Conservation (phyloP, 1,140 invertebrate genomes). For the Chironomus striatipennis region DNA sequence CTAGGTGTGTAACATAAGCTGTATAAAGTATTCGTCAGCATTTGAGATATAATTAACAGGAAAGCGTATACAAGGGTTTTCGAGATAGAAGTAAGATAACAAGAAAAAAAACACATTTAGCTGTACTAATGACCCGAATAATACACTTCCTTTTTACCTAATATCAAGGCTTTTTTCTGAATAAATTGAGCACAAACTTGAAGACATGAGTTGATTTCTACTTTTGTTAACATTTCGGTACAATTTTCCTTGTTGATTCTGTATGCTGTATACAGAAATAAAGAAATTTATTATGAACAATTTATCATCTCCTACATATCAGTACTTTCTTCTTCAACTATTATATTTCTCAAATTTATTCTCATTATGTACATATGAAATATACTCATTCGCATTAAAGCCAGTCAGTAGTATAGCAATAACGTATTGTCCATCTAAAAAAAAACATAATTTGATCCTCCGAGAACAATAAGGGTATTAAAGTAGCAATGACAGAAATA, state of each 20-base stretch:
- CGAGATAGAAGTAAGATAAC: no score
- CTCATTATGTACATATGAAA: background rate
- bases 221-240: background rate
- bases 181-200: background rate
- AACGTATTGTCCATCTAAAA: background rate
- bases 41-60: no score
- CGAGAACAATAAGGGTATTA: background rate
- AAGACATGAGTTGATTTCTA: background rate
- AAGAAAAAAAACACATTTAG: no score
- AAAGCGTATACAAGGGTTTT: no score
- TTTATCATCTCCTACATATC: no score
- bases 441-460: background rate
- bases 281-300: no score
- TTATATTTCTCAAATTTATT: no score
- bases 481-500: background rate
- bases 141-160: background rate
- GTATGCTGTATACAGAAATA: no score
- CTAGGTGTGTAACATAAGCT: background rate
- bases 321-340: no score
- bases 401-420: background rate
- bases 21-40: no score
- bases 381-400: background rate
- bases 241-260: background rate
- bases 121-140: background rate
- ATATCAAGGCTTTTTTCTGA: background rate